phyloP scores from a whole-genome alignment of 2,113 vertebrate genomes.

The Cyphomyrus plagiostoma region DNA sequence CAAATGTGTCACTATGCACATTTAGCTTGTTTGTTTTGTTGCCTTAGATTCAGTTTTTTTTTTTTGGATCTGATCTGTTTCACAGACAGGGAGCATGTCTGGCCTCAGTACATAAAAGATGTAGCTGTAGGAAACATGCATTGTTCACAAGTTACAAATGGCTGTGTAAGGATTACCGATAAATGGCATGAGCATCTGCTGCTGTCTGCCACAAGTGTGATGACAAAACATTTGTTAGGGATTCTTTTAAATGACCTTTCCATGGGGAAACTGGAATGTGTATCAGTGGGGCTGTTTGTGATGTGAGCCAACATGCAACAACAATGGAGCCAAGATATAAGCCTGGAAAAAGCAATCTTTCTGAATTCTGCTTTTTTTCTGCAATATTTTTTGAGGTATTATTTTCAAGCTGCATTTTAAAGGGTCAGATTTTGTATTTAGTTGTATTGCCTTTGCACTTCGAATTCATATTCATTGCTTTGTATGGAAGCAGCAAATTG shows the following conservation, averaged over 20 bases:
- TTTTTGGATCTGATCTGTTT: neutral
- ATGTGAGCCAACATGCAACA: neutral
- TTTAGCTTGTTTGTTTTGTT: neutral
- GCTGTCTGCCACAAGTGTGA: neutral
- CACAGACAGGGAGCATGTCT: neutral
- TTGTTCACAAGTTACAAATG: slow-evolving; percentile 34
- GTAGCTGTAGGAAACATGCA: slow-evolving; percentile 13
- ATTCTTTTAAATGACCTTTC: slow-evolving; percentile 2
- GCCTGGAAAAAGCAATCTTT: neutral
- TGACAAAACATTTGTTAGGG: slow-evolving; percentile 13
- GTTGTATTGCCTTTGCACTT: neutral
- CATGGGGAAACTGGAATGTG: neutral
- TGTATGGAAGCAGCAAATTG: neutral
- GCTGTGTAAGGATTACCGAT: slow-evolving; percentile 39
- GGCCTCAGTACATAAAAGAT: neutral
- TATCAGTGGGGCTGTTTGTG: neutral
- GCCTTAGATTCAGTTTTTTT: neutral
- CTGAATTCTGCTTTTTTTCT: neutral
- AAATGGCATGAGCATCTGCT: slow-evolving; percentile 31
- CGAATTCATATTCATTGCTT: neutral
- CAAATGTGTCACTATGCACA: neutral
- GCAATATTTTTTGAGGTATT: neutral
- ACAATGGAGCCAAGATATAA: neutral
- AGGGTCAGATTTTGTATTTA: neutral
- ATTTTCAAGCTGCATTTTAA: neutral